Base-by-base conservation (phyloP, 2,113 vertebrate species). In the Plectropomus leopardus region DNA sequence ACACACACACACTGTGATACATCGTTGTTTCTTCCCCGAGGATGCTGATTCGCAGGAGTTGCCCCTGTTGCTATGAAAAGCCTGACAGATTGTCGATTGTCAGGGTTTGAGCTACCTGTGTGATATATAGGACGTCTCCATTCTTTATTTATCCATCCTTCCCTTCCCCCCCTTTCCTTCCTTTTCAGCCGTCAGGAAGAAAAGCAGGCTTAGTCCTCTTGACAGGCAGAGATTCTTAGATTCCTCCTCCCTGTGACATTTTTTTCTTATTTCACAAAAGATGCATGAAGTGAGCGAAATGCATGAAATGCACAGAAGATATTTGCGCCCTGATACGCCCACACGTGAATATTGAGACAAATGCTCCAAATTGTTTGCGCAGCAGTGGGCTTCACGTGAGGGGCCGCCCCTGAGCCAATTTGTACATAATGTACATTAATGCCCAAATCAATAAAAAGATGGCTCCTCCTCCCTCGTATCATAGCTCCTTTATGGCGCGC, bases 351-450 rank as follows among this genome's bases (percentile, higher is more conserved):
- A 74, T 66, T 36, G 58, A 88, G 77, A 86, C 81, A 84, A 86
- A 87, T 72, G 47, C 76, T 67, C 26, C 71, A 81, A 83, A 87
- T 83, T 86, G 84, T 91, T 90, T 72, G 68, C 24, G 28, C 80
- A 79, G 77, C 86, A 51, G 57, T 48, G 7, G 66, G 57, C 80
- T 84, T 61, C 76, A 79, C 78, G 72, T 64, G 57, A 82, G 70
- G 72, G 80, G 72, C 66, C 73, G 67, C 57, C 72, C 72, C 79
- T 71, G 47, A 60, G 75, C 82, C 78, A 83, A 89, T 88, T 78
- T 84, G 74, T 82, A 83, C 82, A 91, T 82, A 61, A 88, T 88
- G 84, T 86, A 82, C 88, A 78, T 84, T 85, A 89, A 91, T 84
- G 83, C 68, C 69, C 77, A 78, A 83, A 89, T 92, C 86, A 73